Conservation (phyloP, 92 coral and sea anemone genomes). For the Diadumene lineata region DNA sequence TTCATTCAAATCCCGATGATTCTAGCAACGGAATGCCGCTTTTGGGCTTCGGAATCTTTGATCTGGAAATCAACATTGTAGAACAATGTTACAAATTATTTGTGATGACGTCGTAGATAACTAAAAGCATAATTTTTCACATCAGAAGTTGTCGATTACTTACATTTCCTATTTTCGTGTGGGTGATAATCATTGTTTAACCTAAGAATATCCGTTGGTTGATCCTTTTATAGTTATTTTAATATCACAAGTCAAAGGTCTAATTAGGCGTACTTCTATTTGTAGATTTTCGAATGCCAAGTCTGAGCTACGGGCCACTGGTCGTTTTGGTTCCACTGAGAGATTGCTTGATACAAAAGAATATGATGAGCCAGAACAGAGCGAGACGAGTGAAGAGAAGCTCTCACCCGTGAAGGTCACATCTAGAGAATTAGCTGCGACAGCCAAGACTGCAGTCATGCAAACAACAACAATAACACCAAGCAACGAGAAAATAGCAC, state of each 20-base stretch:
- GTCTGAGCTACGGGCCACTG: constrained; percentile 9
- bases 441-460: constrained; percentile 8
- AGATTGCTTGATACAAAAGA: not conserved
- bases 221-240: not conserved
- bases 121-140: too few species aligned
- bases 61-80: not conserved
- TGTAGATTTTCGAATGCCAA: constrained; percentile 15
- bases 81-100: not conserved
- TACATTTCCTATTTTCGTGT: too few species aligned
- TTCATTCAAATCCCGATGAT: too few species aligned
- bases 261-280: constrained; percentile 15
- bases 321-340: constrained; percentile 10
- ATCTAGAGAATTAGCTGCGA: constrained; percentile 7
- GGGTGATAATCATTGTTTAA: not conserved
- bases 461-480: not conserved
- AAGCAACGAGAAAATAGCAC: not conserved
- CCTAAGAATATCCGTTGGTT: not conserved
- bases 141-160: too few species aligned
- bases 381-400: not conserved
- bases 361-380: not conserved
- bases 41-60: not conserved
- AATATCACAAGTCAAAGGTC: constrained; percentile 28
- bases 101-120: too few species aligned
- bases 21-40: not conserved
- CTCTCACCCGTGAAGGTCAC: constrained; percentile 21